Base-by-base conservation (phyloP, 2,797 vertebrate species). In the Liparis tanakae region DNA sequence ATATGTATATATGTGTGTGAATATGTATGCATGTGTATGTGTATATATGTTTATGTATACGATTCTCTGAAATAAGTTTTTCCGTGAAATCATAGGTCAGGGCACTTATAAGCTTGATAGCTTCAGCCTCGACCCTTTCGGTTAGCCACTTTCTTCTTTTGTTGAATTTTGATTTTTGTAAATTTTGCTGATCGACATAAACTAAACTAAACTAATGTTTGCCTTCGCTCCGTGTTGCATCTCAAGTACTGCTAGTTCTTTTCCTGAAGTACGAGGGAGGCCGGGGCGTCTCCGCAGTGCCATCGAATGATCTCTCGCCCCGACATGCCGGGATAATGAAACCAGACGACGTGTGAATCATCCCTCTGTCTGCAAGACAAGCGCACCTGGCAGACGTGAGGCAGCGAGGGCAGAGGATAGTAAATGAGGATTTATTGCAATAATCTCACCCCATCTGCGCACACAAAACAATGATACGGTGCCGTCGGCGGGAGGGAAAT, bases 301-400 rank as follows among this genome's bases (percentile, higher is more conserved):
- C 62, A 81, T 85, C 74, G 41, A 78, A 85, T 74, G 69, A 71
- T 6, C 55, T 75, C 68, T 76, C 22, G 33, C 51, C 51, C 69
- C 51, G 70, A 67, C 59, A 74, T 68, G 70, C 48, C 64, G 36
- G 36, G 62, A 68, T 74, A 82, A 87, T 82, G 70, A 77, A 81
- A 85, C 25, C 61, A 74, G 77, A 76, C 48, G 46, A 81, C 20
- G 74, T 46, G 68, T 81, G 83, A 86, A 79, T 76, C 79, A 77
- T 70, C 69, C 0, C 25, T 74, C 36, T 57, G 61, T 62, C 69
- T 70, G 64, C 48, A 39, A 39, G 63, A 61, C 48, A 39, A 39
- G 63, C 41, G 30, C 94, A 96, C 95, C 96, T 96, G 88, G 93
- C 79, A 36, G 93, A 95, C 53, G 95, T 95, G 95, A 89, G 95